Evolutionary conservation across 2,113 vertebrate species (phyloP), one percentile per base, ranked within the genome.

Genomic region (Saccopteryx bilineata): DNA sequence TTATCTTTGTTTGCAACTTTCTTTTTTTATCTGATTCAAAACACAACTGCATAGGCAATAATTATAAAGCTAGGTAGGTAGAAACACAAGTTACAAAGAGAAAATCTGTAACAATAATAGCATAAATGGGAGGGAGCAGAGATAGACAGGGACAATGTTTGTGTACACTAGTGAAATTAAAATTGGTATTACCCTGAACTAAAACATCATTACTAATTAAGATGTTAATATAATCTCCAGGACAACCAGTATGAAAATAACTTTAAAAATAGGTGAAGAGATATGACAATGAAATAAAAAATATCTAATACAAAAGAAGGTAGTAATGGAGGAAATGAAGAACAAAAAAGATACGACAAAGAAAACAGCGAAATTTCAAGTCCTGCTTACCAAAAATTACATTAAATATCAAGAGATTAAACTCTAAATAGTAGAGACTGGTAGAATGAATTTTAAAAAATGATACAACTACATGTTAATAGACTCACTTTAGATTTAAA

Each of bases 231-330:
- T 54, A 75, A 69, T 90, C 31, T 80, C 50, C 13, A 86, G 31
- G 75, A 24, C 18, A 90, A 74, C 28, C 23, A n/a, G 10, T n/a
- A 90, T 93, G 72, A 78, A 89, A 83, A 33, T 52, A 76, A 89
- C 58, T 87, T 12, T 56, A 48, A 39, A 72, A 83, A 52, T 5
- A 46, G 3, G 80, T 33, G 23, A 66, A 65, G 28, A 80, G 28
- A 85, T 85, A 72, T 39, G 33, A 69, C 69, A 78, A 71, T 7
- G 3, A 1, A 88, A 88, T 58, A 87, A 23, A 82, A 78, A 88
- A 61, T 33, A 26, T 71, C 52, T 78, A 71, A n/a, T 52, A 60
- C 24, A 74, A 86, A 52, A 89, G 50, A 75, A 66, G 33, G 60
- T 31, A 79, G 50, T 72, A 85, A 72, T 72, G 9, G 33, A 93